Conservation (phyloP, 2,113 vertebrate species). For the Rhinopithecus roxellana region DNA sequence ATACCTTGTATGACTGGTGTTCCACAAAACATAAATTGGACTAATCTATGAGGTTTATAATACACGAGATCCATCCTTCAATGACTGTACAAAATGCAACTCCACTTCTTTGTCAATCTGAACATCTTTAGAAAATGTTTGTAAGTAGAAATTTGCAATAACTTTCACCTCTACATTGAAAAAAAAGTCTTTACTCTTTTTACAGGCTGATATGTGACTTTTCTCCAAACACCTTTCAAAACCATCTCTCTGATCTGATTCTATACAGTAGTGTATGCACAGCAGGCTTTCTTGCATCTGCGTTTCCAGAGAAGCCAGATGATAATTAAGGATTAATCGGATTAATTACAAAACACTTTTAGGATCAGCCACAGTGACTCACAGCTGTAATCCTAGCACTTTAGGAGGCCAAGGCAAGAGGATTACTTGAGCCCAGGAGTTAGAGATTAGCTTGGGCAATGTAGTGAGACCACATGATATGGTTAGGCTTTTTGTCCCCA, state of each 20-base stretch:
- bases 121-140: not conserved
- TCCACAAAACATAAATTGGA: not conserved
- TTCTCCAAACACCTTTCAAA: not conserved
- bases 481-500: too few relatives aligned
- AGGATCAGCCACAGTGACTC: too few relatives aligned
- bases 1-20: not conserved
- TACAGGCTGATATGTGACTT: not conserved
- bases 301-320: not conserved
- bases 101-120: not conserved
- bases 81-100: not conserved
- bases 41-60: not conserved
- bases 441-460: too few relatives aligned
- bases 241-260: not conserved
- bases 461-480: too few relatives aligned
- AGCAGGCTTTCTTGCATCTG: not conserved
- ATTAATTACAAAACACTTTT: not conserved
- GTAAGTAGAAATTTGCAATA: not conserved
- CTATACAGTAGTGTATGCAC: accelerated
- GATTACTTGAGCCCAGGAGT: too few relatives aligned
- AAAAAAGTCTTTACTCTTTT: not conserved
- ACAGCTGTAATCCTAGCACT: too few relatives aligned
- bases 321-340: not conserved
- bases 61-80: not conserved
- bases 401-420: too few relatives aligned
- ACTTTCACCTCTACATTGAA: not conserved